Conservation (phyloP, 2,113 vertebrate species). For the Rhombomys opimus region DNA sequence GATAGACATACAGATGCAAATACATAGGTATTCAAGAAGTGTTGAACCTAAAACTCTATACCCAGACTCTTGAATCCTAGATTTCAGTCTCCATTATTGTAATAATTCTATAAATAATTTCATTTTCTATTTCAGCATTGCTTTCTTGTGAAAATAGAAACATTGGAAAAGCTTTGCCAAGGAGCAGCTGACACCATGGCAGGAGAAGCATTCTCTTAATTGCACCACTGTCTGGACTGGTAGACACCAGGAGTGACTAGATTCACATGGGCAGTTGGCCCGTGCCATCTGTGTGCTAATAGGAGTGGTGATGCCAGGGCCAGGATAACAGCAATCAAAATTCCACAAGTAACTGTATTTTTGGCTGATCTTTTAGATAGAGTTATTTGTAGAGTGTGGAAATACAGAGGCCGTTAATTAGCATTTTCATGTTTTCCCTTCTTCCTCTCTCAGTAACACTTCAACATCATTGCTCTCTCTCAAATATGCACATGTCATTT, state of each 20-base stretch:
- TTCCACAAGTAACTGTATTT: conserved; percentile 31
- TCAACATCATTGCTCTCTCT: not conserved
- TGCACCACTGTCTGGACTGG: not conserved
- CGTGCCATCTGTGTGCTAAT: conserved; percentile 61
- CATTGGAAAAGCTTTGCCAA: not conserved
- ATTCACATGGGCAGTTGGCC: not conserved
- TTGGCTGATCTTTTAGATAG: not conserved
- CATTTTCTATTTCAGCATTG: not conserved
- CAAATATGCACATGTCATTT: not conserved
- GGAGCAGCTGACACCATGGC: conserved; percentile 35
- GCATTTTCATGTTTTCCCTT: conserved; percentile 12
- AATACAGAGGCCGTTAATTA: conserved; percentile 54
- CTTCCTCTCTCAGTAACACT: conserved; percentile 24
- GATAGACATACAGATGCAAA: not conserved
- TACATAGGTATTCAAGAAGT: not conserved
- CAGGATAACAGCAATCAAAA: not conserved
- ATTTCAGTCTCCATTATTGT: not conserved
- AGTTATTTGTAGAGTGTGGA: conserved; percentile 44
- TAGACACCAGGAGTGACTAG: not conserved
- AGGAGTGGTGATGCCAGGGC: not conserved
- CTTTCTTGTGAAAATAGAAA: conserved; percentile 40
- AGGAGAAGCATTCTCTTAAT: conserved; percentile 62
- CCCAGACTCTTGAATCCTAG: not conserved
- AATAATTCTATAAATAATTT: not conserved
- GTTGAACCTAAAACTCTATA: not conserved